Percentiles rank a stretch among this genome's conserved stretches.
Conservation (phyloP, 1,140 invertebrate genomes). For the Nilaparvata lugens region DNA sequence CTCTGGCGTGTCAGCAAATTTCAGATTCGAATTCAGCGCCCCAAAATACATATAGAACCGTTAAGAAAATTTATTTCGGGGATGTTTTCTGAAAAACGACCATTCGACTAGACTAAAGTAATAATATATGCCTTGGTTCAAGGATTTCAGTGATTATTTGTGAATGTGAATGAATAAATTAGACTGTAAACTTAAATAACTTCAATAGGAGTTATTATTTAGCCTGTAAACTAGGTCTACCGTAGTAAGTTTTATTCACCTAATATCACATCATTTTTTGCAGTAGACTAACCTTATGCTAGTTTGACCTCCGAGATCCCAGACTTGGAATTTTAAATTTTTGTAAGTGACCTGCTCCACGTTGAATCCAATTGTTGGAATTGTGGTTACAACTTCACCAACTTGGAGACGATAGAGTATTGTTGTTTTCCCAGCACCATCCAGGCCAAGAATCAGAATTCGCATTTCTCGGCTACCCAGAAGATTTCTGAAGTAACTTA, state of each 20-base stretch:
- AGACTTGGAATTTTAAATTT: constrained; percentile 94
- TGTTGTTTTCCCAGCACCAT: constrained; percentile 98
- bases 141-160: too few species aligned
- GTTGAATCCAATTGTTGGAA: constrained; percentile 97
- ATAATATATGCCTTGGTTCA: too few species aligned
- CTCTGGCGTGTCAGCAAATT: too few species aligned
- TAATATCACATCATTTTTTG: not conserved
- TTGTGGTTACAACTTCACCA: constrained; percentile 99
- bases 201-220: not conserved
- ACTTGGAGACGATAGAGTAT: constrained; percentile 97
- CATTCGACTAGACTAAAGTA: too few species aligned
- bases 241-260: too few species aligned
- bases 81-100: too few species aligned
- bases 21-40: too few species aligned
- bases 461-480: constrained; percentile 92
- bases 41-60: too few species aligned
- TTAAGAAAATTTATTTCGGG: too few species aligned
- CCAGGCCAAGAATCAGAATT: constrained; percentile 94
- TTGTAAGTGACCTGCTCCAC: constrained; percentile 95
- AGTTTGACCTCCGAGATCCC: constrained; percentile 98
- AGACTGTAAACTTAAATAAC: not conserved
- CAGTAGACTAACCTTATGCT: constrained; percentile 60
- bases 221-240: too few species aligned
- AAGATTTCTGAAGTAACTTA: constrained; percentile 90
- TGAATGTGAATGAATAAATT: not conserved